phyloP scores from a whole-genome alignment of 2,797 vertebrate genomes.

The Gastrophryne carolinensis region DNA sequence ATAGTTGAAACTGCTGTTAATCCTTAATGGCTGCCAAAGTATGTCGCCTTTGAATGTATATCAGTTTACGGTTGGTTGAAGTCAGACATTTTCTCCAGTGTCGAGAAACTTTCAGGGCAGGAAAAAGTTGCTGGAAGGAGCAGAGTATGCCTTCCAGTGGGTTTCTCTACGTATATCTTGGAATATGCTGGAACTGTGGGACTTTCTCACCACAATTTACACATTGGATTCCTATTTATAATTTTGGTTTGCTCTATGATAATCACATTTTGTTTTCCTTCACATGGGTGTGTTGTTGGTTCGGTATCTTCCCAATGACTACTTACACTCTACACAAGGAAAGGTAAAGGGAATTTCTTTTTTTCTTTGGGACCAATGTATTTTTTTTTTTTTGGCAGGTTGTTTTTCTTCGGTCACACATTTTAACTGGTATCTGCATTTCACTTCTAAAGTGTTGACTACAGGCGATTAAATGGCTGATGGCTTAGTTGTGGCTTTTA shows the following conservation, averaged over 20 bases:
- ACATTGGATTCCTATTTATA: too few relatives aligned
- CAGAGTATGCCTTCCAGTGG: neutral
- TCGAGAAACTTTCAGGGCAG: neutral
- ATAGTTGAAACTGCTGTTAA: constrained; percentile 56
- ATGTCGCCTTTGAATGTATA: constrained; percentile 71
- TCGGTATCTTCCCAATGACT: constrained; percentile 1
- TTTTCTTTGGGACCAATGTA: neutral
- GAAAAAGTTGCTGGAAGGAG: neutral
- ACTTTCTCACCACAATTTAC: neutral
- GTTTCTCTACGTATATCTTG: too few relatives aligned
- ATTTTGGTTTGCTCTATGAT: constrained; percentile 6
- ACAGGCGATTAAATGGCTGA: neutral
- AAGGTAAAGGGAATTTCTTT: neutral
- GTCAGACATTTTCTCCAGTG: constrained; percentile 56
- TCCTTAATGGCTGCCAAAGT: constrained; percentile 58
- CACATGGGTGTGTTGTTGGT: neutral
- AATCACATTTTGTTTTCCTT: neutral
- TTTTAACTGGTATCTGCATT: neutral
- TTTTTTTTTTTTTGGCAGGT: neutral
- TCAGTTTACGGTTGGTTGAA: constrained; percentile 72
- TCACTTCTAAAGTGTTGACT: neutral
- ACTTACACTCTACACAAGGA: neutral
- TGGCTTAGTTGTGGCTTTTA: neutral
- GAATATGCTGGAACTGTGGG: constrained; percentile 15
- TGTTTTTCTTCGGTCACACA: neutral